These are phyloP conservation scores for Neodiprion virginianus DNA, from an alignment of 1,140 invertebrate genomes.

Conservation along the genomic window DNA sequence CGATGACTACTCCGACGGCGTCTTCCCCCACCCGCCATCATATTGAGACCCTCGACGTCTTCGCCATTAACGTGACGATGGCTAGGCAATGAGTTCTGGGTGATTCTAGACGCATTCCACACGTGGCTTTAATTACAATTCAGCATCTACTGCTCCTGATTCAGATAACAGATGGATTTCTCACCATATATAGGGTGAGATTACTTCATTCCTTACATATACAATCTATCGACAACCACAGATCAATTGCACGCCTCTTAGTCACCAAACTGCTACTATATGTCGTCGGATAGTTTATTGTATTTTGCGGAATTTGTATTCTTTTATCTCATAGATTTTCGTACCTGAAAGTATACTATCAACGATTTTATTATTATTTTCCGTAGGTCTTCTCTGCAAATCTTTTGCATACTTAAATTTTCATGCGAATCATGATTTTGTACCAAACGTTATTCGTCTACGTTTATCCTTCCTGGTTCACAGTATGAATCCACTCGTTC, in stretches of 20 bases:
- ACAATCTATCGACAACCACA: not conserved
- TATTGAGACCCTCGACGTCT: not conserved
- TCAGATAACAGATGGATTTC: not conserved
- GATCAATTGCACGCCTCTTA: not conserved
- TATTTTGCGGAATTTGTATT: not conserved
- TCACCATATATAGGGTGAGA: not conserved
- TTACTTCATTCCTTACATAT: not conserved
- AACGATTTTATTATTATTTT: not conserved
- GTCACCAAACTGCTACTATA: not conserved
- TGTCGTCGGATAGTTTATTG: not conserved
- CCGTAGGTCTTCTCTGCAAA: too few species aligned
- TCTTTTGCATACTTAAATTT: too few species aligned
- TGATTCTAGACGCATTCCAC: not conserved
- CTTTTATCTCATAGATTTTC: not conserved
- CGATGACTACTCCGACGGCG: too few species aligned
- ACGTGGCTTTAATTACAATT: conserved; percentile 7
- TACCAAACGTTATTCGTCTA: too few species aligned
- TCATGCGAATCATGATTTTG: too few species aligned
- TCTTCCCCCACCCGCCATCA: not conserved
- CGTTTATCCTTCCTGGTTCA: too few species aligned
- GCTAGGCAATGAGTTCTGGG: too few species aligned
- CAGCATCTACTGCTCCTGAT: not conserved
- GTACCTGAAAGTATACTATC: not conserved
- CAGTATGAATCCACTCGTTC: too few species aligned
- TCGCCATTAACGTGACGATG: not conserved